Conservation (phyloP, 2,113 vertebrate genomes). For the cattle (Bos taurus) region ARS-UCD2.0 NC_037349.1:54520001-54520500, state of each 20-base stretch:
- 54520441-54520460: neutral
- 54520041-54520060: neutral
- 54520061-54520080: too few species aligned
- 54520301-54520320: neutral
- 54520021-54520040: neutral
- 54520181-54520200: neutral
- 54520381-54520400: neutral
- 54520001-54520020: neutral
- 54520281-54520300: fast-evolving
- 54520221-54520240: neutral
- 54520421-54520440: fast-evolving
- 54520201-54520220: neutral
- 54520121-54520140: fast-evolving
- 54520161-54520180: neutral
- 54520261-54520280: neutral
- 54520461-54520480: neutral
- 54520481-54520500: neutral
- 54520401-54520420: neutral
- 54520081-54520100: neutral
- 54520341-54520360: neutral
- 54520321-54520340: neutral
- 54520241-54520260: neutral
- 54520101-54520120: neutral
- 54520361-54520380: neutral
- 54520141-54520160: neutral